Percentiles rank a stretch among this genome's conserved stretches.
These are phyloP conservation scores for Montipora efflorescens DNA, from an alignment of 64 coral and sea anemone genomes.

Conservation along the genomic window DNA sequence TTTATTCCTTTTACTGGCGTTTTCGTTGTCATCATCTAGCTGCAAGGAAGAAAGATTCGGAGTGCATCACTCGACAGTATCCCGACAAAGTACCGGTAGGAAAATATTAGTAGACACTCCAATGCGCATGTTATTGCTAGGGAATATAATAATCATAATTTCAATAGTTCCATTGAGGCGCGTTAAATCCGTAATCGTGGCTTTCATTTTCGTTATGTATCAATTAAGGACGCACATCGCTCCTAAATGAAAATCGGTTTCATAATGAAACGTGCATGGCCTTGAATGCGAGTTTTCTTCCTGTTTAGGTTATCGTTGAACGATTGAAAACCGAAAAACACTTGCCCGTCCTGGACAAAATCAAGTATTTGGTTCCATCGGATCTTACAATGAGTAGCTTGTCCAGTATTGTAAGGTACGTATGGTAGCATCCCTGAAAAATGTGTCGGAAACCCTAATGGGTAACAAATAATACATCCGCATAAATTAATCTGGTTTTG, in stretches of 20 bases:
- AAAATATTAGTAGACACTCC: background rate
- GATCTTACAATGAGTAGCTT: slow-evolving; percentile 99
- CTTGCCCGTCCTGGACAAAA: slow-evolving; percentile 96
- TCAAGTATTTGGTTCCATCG: slow-evolving; percentile 97
- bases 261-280: background rate
- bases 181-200: background rate
- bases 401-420: slow-evolving; percentile 95
- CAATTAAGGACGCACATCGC: background rate
- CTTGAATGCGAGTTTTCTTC: background rate
- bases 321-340: slow-evolving; percentile 91
- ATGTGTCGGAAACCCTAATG: too few species aligned
- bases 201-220: background rate
- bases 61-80: slow-evolving; percentile 90
- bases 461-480: too few species aligned
- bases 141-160: background rate
- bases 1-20: background rate
- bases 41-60: slow-evolving; percentile 94
- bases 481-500: too few species aligned
- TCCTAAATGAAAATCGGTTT: background rate
- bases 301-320: slow-evolving; percentile 90
- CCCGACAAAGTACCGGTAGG: slow-evolving; percentile 99
- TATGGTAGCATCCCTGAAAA: background rate
- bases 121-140: background rate
- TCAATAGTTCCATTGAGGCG: background rate
- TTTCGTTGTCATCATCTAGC: slow-evolving; percentile 55